phyloP scores from a whole-genome alignment of 1,140 invertebrate species.

The Chymomyza costata region DNA sequence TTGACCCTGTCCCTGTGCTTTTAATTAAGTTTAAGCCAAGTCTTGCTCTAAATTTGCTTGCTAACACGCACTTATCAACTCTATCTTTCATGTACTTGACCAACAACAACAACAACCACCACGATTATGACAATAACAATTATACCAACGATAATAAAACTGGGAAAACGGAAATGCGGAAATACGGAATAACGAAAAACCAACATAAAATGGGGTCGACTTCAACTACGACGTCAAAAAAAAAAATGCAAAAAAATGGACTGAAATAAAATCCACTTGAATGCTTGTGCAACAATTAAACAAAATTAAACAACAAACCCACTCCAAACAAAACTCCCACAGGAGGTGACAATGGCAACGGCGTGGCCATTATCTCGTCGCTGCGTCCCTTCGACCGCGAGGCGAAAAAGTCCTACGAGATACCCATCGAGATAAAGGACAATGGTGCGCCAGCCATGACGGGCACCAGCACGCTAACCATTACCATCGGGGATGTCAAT shows the following conservation, averaged over 20 bases:
- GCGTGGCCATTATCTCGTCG: slow-evolving; percentile 79
- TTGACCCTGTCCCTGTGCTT: slow-evolving; percentile 1
- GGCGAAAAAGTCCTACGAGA: slow-evolving; percentile 79
- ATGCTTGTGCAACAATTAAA: slow-evolving; percentile 26
- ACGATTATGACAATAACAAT: too few species aligned
- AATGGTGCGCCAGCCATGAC: slow-evolving; percentile 78
- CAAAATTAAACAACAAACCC: slow-evolving; percentile 13
- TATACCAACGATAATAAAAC: neutral
- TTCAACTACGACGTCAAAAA: too few species aligned
- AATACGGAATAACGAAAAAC: too few species aligned
- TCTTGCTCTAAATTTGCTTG: slow-evolving; percentile 12
- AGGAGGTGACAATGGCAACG: slow-evolving; percentile 80
- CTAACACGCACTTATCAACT: slow-evolving; percentile 1
- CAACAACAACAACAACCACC: slow-evolving; percentile 5
- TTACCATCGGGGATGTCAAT: slow-evolving; percentile 83
- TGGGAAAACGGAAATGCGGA: neutral
- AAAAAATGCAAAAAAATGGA: neutral
- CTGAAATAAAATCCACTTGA: slow-evolving; percentile 20
- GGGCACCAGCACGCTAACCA: slow-evolving; percentile 80
- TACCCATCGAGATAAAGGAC: slow-evolving; percentile 81
- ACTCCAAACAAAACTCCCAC: too few species aligned
- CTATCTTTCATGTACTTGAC: neutral
- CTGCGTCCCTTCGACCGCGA: slow-evolving; percentile 82
- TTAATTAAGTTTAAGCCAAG: slow-evolving; percentile 4
- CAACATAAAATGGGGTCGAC: too few species aligned